Evolutionary conservation across 2,888 invertebrate genomes (phyloP).

Genomic region (Drosophila dives): DNA sequence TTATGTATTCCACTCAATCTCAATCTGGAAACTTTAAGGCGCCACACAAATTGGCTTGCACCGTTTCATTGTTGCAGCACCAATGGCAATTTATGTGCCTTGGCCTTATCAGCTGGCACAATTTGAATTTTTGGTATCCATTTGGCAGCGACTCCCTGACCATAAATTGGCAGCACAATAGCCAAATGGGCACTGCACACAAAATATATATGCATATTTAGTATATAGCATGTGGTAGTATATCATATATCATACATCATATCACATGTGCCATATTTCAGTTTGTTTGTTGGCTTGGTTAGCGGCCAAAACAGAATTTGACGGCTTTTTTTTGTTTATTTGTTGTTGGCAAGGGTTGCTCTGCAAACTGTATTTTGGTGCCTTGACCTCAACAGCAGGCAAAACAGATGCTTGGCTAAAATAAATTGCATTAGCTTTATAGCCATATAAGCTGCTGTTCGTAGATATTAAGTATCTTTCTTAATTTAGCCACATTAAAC

Average conservation of each 20-base stretch:
- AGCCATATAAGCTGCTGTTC: background rate
- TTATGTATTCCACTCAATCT: constrained; percentile 68
- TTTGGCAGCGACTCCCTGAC: constrained; percentile 67
- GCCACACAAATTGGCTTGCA: constrained; percentile 28
- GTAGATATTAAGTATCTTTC: background rate
- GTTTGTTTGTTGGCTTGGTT: constrained; percentile 21
- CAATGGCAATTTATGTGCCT: constrained; percentile 64
- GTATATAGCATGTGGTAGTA: constrained; percentile 13
- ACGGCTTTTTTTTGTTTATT: constrained; percentile 20
- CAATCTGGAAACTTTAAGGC: constrained; percentile 48
- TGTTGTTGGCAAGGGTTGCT: constrained; percentile 26
- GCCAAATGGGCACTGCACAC: constrained; percentile 53
- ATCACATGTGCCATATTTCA: constrained; percentile 19
- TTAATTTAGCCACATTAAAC: background rate
- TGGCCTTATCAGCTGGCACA: constrained; percentile 71
- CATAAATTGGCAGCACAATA: constrained; percentile 58
- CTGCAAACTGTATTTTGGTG: constrained; percentile 1
- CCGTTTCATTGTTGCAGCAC: constrained; percentile 17
- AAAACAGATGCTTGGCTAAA: background rate
- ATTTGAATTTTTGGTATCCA: constrained; percentile 34
- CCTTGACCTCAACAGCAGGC: constrained; percentile 3
- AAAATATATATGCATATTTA: constrained; percentile 21
- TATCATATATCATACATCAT: constrained; percentile 32
- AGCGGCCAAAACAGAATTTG: constrained; percentile 24
- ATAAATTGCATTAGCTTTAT: background rate